Conservation (phyloP, 2,888 invertebrate genomes). For the Spialia ferax region DNA sequence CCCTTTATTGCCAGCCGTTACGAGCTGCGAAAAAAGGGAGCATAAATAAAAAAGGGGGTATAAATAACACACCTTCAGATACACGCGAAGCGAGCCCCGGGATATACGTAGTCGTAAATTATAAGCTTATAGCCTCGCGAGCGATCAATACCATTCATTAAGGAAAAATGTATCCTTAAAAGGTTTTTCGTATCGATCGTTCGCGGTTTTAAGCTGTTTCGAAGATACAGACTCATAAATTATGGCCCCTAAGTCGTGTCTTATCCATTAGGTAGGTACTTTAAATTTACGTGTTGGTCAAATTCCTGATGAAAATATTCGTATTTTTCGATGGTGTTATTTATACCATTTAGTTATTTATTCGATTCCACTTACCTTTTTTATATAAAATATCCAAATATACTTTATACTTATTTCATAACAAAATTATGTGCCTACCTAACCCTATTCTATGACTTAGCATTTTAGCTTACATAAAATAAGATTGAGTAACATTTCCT, state of each 20-base stretch:
- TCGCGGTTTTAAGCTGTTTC: constrained; percentile 58
- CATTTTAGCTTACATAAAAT: not conserved
- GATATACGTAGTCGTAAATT: constrained; percentile 76
- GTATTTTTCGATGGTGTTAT: too few relatives aligned
- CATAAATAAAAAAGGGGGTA: constrained; percentile 84
- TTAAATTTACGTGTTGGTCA: constrained; percentile 19
- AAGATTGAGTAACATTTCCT: not conserved
- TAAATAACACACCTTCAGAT: constrained; percentile 85
- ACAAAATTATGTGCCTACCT: too few relatives aligned
- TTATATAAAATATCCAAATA: too few relatives aligned
- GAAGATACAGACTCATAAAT: constrained; percentile 47
- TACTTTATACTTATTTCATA: too few relatives aligned
- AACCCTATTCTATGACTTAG: too few relatives aligned
- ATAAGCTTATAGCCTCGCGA: constrained; percentile 72
- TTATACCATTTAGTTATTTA: too few relatives aligned
- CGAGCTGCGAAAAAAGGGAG: constrained; percentile 87
- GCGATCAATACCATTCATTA: constrained; percentile 85
- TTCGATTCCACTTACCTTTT: too few relatives aligned
- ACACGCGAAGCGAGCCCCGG: constrained; percentile 73
- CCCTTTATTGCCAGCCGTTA: constrained; percentile 83
- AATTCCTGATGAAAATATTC: not conserved
- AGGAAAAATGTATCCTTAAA: constrained; percentile 75
- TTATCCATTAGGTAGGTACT: constrained; percentile 37
- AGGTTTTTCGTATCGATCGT: constrained; percentile 62
- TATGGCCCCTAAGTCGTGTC: constrained; percentile 37